These are phyloP conservation scores for Aquatica leii DNA, from an alignment of 2,888 invertebrate genomes.

Conservation along the genomic window DNA sequence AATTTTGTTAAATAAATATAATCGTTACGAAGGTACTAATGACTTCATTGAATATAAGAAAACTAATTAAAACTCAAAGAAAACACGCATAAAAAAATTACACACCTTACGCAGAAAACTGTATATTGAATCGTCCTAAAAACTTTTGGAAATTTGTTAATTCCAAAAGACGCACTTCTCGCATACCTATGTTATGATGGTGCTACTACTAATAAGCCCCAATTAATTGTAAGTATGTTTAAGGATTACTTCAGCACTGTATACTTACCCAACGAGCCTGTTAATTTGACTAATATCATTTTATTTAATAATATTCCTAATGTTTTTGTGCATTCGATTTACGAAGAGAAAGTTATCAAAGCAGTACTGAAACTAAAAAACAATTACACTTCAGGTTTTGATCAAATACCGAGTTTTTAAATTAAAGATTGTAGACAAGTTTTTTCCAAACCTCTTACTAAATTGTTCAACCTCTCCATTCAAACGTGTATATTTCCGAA, in stretches of 20 bases:
- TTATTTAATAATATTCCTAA: background rate
- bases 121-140: background rate
- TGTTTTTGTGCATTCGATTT: background rate
- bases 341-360: background rate
- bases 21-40: background rate
- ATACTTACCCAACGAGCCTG: background rate
- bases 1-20: background rate
- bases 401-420: slow-evolving; percentile 1
- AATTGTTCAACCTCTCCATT: background rate
- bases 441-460: background rate
- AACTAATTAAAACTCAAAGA: background rate
- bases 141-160: background rate
- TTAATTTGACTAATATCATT: too few relatives aligned
- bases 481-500: background rate
- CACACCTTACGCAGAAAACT: background rate
- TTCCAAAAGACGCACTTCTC: background rate
- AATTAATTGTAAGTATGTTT: background rate
- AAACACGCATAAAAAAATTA: background rate
- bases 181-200: background rate
- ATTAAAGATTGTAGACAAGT: background rate
- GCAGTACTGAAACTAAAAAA: background rate
- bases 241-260: background rate
- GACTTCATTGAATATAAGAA: background rate
- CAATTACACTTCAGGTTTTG: background rate
- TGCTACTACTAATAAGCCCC: background rate